These are phyloP conservation scores for Hesperophylax magnus DNA, from an alignment of 1,140 invertebrate genomes.

Conservation along the genomic window DNA sequence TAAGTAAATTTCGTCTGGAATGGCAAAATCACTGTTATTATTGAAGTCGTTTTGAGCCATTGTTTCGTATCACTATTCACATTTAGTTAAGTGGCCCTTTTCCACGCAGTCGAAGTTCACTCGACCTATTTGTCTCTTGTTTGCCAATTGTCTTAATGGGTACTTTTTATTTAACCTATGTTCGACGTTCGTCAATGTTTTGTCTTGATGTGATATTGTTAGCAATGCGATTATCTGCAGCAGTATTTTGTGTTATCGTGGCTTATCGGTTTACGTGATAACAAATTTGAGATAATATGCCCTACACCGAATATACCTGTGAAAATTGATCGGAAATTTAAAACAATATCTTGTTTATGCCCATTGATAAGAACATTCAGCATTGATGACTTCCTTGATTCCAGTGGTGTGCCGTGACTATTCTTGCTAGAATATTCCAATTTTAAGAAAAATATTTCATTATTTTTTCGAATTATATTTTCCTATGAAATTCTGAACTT, in stretches of 20 bases:
- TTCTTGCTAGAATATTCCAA: too few relatives aligned
- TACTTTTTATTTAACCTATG: not conserved
- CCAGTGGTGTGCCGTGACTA: too few relatives aligned
- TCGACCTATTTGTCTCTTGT: not conserved
- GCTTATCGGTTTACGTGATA: constrained; percentile 21
- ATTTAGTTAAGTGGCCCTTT: too few relatives aligned
- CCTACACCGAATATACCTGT: too few relatives aligned
- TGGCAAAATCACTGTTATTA: constrained; percentile 18
- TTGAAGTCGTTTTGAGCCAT: constrained; percentile 32
- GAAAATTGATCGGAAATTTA: too few relatives aligned
- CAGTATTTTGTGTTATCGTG: constrained; percentile 15
- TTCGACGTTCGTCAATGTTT: constrained; percentile 11
- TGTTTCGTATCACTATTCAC: not conserved
- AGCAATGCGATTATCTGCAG: constrained; percentile 40
- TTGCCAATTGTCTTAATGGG: not conserved
- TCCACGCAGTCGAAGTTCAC: not conserved
- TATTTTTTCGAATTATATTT: too few relatives aligned
- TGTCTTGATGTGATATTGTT: constrained; percentile 37
- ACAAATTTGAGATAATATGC: not conserved
- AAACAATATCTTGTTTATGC: too few relatives aligned
- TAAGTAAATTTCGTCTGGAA: constrained; percentile 9
- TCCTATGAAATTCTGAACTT: too few relatives aligned
- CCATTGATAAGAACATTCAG: too few relatives aligned
- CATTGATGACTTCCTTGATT: too few relatives aligned
- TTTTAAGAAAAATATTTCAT: too few relatives aligned